Conservation (phyloP, 2,888 invertebrate genomes). For the Oxycera nigricornis region DNA sequence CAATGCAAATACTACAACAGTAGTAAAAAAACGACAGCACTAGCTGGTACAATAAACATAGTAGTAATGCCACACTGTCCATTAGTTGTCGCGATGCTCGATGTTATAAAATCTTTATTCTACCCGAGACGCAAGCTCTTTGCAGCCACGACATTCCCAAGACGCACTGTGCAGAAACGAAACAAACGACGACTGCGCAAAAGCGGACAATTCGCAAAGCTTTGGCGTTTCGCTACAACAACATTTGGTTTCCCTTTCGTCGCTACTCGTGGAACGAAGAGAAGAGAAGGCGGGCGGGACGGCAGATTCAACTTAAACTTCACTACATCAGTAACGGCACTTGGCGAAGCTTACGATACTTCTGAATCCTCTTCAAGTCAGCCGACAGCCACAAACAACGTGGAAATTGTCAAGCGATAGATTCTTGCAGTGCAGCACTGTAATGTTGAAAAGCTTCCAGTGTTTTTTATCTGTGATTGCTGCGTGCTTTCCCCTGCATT, state of each 20-base stretch:
- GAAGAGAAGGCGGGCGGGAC: background rate
- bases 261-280: background rate
- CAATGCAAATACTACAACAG: too few species aligned
- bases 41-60: too few species aligned
- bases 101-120: too few species aligned
- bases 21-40: too few species aligned
- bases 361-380: conserved; percentile 1
- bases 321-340: conserved; percentile 28
- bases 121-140: too few species aligned
- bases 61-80: too few species aligned
- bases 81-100: too few species aligned
- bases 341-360: conserved; percentile 19
- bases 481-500: too few species aligned
- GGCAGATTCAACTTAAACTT: background rate
- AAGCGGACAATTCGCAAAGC: conserved; percentile 17
- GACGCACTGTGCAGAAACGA: too few species aligned
- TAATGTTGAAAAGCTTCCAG: conserved; percentile 3
- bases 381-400: conserved; percentile 17
- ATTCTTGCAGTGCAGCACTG: background rate
- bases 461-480: too few species aligned
- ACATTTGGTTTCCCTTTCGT: background rate
- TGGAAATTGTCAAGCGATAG: background rate
- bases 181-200: conserved; percentile 6
- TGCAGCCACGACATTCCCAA: too few species aligned
- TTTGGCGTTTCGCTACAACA: conserved; percentile 18